Evolutionary conservation across 2,797 vertebrate genomes (phyloP).

Genomic region (Sebastes wilsoni): DNA sequence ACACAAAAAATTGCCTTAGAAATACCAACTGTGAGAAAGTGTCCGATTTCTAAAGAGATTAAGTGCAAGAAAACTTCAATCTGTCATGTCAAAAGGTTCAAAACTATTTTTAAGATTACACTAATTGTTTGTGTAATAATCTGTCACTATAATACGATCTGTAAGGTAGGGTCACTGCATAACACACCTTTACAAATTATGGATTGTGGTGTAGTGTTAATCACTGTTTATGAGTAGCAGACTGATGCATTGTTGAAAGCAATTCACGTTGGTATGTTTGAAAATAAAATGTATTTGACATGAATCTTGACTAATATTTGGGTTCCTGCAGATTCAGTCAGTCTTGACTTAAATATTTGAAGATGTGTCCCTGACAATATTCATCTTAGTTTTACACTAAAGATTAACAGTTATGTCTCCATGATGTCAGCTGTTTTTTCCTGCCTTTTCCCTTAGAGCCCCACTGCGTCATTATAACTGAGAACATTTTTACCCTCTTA

Average conservation of each 20-base stretch:
- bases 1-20: slow-evolving; percentile 47
- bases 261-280: slow-evolving; percentile 70
- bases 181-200: slow-evolving; percentile 52
- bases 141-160: slow-evolving; percentile 42
- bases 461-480: slow-evolving; percentile 36
- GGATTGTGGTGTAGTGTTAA: slow-evolving; percentile 68
- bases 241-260: slow-evolving; percentile 64
- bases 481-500: slow-evolving; percentile 12
- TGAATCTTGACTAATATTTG: slow-evolving; percentile 39
- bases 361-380: background rate
- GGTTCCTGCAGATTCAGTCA: background rate
- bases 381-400: slow-evolving; percentile 1
- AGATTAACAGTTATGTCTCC: slow-evolving; percentile 2
- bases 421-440: slow-evolving; percentile 44
- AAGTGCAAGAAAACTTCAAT: slow-evolving; percentile 8
- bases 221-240: slow-evolving; percentile 70
- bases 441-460: slow-evolving; percentile 15
- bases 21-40: slow-evolving; percentile 34
- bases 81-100: background rate
- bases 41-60: background rate
- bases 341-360: background rate
- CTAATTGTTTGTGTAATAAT: slow-evolving; percentile 41
- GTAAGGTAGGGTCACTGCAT: slow-evolving; percentile 29
- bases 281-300: slow-evolving; percentile 78
- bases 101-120: background rate